Percentiles rank a stretch among this genome's conserved stretches.
Conservation (phyloP, 1,140 invertebrate genomes). For the Cheumatopsyche charites region DNA sequence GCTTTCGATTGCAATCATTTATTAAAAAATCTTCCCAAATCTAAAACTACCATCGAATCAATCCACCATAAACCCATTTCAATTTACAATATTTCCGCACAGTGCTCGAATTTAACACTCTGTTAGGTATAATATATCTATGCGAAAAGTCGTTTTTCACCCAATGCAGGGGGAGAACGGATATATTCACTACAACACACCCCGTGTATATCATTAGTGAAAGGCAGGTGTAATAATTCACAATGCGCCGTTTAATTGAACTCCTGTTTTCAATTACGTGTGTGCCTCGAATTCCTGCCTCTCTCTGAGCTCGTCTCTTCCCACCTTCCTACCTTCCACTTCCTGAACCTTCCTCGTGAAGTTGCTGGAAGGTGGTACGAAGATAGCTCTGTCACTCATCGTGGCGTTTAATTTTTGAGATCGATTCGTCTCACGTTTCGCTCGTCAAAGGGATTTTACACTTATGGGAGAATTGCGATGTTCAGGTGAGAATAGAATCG, state of each 20-base stretch:
- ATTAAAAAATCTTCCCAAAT: too few relatives aligned
- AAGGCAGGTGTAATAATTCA: conserved; percentile 46
- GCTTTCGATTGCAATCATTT: too few relatives aligned
- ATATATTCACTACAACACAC: not conserved
- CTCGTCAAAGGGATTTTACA: too few relatives aligned
- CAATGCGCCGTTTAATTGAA: conserved; percentile 43
- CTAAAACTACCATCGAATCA: too few relatives aligned
- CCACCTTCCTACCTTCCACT: too few relatives aligned
- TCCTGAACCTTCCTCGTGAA: too few relatives aligned
- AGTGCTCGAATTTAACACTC: not conserved
- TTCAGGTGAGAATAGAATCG: too few relatives aligned
- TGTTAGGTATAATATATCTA: too few relatives aligned
- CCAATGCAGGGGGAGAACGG: not conserved
- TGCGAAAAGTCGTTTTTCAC: not conserved
- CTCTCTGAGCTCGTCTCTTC: not conserved
- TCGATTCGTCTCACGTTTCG: conserved; percentile 4
- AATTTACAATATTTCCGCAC: too few relatives aligned
- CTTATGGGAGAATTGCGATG: too few relatives aligned
- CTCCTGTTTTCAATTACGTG: conserved; percentile 46
- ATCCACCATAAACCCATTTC: too few relatives aligned
- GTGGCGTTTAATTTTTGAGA: conserved; percentile 8
- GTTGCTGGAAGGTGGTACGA: not conserved
- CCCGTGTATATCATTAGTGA: conserved; percentile 27
- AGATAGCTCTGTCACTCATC: conserved; percentile 6
- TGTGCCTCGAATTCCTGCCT: conserved; percentile 4